Evolutionary conservation across 1,140 invertebrate genomes (phyloP).

Genomic region (Aporrectodea caliginosa): DNA sequence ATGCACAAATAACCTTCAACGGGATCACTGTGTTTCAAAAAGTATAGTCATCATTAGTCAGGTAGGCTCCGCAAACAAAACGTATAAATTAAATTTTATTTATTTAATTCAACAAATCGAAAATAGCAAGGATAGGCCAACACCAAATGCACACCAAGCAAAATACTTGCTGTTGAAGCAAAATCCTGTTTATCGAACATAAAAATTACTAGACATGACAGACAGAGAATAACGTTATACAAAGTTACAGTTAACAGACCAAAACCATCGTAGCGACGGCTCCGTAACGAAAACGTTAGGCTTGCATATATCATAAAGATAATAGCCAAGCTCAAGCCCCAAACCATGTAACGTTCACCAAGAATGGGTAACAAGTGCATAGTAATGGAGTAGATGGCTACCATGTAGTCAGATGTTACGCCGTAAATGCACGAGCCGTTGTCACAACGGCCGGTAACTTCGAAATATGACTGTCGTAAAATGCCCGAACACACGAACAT

Average conservation of each 20-base stretch:
- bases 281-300: neutral
- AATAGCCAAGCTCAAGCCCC: neutral
- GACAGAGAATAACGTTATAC: neutral
- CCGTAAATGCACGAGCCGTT: conserved; percentile 8
- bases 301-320: conserved; percentile 4
- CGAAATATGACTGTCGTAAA: conserved; percentile 2
- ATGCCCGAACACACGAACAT: neutral
- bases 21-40: no score
- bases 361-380: neutral
- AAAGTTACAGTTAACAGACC: conserved; percentile 1
- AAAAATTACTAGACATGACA: neutral
- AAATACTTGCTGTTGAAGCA: neutral
- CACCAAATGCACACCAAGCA: neutral
- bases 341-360: neutral
- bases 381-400: neutral
- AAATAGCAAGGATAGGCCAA: conserved; percentile 16
- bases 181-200: neutral
- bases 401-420: conserved; percentile 19
- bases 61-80: no score
- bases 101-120: conserved; percentile 15
- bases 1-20: no score
- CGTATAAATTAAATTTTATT: no score
- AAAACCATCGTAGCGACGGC: conserved; percentile 4
- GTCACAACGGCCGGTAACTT: conserved; percentile 10
- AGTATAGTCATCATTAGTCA: no score